Percentiles rank a stretch among this genome's conserved stretches.
phyloP scores from a whole-genome alignment of 2,113 vertebrate species.

The Tylochromis polylepis region DNA sequence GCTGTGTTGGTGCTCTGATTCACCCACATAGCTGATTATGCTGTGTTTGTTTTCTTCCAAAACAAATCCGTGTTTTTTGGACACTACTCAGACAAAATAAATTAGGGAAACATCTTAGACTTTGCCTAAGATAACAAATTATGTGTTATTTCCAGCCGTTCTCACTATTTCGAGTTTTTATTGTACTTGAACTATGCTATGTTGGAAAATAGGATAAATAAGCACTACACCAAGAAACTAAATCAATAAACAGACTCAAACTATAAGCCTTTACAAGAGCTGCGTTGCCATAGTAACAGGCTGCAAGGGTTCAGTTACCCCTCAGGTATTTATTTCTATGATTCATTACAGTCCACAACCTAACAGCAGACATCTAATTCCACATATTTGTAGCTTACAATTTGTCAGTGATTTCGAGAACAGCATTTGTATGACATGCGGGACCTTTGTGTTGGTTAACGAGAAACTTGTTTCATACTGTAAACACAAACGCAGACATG shows the following conservation, averaged over 20 bases:
- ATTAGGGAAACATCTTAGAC: background rate
- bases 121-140: background rate
- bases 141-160: background rate
- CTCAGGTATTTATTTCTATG: background rate
- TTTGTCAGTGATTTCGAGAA: background rate
- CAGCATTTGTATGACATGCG: background rate
- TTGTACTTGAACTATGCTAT: background rate
- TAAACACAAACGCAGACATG: background rate
- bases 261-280: background rate
- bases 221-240: background rate
- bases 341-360: background rate
- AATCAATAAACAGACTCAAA: slow-evolving; percentile 19
- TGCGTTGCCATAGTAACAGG: slow-evolving; percentile 41
- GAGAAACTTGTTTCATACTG: background rate
- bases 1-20: background rate
- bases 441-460: background rate
- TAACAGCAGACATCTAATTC: background rate
- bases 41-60: background rate
- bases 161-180: background rate
- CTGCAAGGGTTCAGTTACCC: background rate
- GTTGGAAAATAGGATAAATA: slow-evolving; percentile 27
- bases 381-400: background rate
- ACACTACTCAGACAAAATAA: fast-evolving
- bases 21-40: background rate
- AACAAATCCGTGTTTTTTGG: background rate